A percentile compares a stretch with the other conserved stretches of the same genome.
Evolutionary conservation across 2,888 invertebrate genomes (phyloP).

Genomic region (Phasia obesa): DNA sequence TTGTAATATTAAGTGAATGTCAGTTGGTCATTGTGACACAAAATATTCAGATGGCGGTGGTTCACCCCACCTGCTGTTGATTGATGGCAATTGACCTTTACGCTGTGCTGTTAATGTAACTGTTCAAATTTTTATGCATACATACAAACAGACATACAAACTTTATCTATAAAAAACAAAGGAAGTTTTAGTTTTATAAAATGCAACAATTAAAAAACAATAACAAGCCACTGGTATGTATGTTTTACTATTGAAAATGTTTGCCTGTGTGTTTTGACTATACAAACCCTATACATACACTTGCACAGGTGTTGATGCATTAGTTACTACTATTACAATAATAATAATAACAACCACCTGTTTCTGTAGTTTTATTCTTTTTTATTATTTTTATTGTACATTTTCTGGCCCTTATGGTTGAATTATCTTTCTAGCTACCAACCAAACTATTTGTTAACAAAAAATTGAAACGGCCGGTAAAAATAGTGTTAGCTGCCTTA

Average conservation of each 20-base stretch:
- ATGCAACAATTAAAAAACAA: constrained; percentile 1
- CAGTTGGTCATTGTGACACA: constrained; percentile 57
- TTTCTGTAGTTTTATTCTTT: constrained; percentile 14
- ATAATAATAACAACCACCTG: constrained; percentile 42
- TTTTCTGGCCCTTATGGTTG: constrained; percentile 29
- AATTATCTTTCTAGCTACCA: constrained; percentile 31
- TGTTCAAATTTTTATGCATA: background rate
- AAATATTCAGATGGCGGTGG: constrained; percentile 39
- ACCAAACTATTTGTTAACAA: constrained; percentile 32
- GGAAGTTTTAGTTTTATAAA: background rate
- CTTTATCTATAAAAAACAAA: background rate
- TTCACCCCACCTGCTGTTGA: constrained; percentile 59
- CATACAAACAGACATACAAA: background rate
- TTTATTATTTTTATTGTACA: too few relatives aligned
- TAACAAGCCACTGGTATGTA: background rate
- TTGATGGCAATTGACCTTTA: constrained; percentile 56
- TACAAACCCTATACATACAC: constrained; percentile 28
- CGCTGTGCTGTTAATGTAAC: constrained; percentile 41
- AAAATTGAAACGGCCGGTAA: background rate
- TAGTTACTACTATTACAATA: constrained; percentile 41
- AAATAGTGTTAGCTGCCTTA: constrained; percentile 15
- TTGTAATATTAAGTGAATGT: constrained; percentile 40
- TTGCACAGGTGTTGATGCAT: constrained; percentile 39
- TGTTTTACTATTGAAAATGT: too few relatives aligned
- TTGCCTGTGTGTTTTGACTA: constrained; percentile 1